Base-by-base conservation (phyloP, 2,888 invertebrate species). In the Heliconius erato region DNA sequence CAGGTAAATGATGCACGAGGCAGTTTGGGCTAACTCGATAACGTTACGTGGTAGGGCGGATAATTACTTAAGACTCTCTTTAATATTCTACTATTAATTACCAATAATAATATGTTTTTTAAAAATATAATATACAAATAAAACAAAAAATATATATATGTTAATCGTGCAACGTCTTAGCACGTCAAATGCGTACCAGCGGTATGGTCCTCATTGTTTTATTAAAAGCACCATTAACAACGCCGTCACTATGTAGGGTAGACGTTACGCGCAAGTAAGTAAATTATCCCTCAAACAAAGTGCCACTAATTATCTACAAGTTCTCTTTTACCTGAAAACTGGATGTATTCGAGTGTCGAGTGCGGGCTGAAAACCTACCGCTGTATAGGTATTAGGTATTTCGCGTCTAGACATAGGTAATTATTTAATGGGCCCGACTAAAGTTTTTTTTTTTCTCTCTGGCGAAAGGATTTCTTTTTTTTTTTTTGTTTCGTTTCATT, bases 1-100 rank as follows among this genome's bases (percentile, higher is more conserved):
- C 92, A 95, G 95, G 95, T 95, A 96, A 96, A 95, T 95, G 93
- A 94, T 92, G 93, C 95, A 94, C 94, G 95, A 95, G 94, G 93
- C 95, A 94, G 95, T 94, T 94, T 93, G 92, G 87, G 86, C 87
- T 86, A 80, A 82, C 74, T 79, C 80, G 54, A 80, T 79, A 79
- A 67, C 67, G 67, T 67, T 16, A 67, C 35, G 19, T 44, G 35
- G 2, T 67, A 65, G 40, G 74, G 65, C 12, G 40, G 44, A 28
- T 59, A 40, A 63, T 14, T 59, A n/a, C 12, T 14, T 74, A 26
- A 63, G n/a, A 63, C 16, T 16, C 59, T 40, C 32, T 28, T 32
- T 35, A 35, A 40, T n/a, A 19, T 44, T 16, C 26, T 40, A 1
- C 16, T 16, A 49, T 19, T n/a, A 19, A n/a, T 44, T 72, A 26